Conservation (phyloP, 2,888 invertebrate species). For the Sminthurinus aureus region DNA sequence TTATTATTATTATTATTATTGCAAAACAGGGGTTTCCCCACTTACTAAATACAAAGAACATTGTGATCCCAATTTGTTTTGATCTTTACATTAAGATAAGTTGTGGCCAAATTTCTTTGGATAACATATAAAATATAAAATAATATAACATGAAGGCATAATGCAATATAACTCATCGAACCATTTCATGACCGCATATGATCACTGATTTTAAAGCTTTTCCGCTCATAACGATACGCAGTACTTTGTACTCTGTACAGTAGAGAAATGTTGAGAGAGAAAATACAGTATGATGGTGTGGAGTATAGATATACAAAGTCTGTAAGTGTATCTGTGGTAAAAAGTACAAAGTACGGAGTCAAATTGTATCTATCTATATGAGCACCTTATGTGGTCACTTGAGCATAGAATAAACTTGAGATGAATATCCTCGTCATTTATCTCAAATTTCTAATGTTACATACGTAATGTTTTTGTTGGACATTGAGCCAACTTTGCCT, state of each 20-base stretch:
- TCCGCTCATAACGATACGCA: slow-evolving; percentile 42
- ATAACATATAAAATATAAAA: no score
- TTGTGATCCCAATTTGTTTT: neutral
- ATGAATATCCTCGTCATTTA: neutral
- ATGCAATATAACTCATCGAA: neutral
- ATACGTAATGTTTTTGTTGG: neutral
- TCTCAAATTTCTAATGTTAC: neutral
- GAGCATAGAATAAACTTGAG: slow-evolving; percentile 42
- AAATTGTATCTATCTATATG: slow-evolving; percentile 17
- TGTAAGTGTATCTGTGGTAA: neutral
- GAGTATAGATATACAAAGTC: neutral
- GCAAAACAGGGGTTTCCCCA: no score
- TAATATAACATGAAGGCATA: no score
- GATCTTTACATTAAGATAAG: neutral
- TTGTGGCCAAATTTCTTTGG: no score
- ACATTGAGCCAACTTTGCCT: neutral
- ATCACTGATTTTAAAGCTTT: slow-evolving; percentile 41
- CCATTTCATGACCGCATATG: neutral
- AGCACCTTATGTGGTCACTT: slow-evolving; percentile 39
- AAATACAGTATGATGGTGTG: neutral
- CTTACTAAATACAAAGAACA: no score
- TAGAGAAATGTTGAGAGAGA: slow-evolving; percentile 35
- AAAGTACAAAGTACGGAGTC: neutral
- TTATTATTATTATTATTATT: no score
- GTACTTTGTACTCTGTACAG: neutral